Percentiles rank a stretch among this genome's conserved stretches.
phyloP scores from a whole-genome alignment of 2,888 invertebrate genomes.

The Gymnoscelis rufifasciata region DNA sequence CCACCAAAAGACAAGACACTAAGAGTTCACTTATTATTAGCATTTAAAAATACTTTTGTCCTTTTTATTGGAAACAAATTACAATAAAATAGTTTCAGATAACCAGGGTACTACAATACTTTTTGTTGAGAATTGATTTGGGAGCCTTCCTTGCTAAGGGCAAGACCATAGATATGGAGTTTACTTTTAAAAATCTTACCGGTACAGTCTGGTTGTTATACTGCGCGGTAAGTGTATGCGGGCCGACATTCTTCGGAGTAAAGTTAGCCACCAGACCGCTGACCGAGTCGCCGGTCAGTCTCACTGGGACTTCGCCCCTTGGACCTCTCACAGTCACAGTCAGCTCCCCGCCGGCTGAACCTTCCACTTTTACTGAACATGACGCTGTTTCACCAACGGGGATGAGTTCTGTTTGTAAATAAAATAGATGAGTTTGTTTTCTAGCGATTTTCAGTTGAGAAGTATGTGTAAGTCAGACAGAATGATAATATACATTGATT shows the following conservation, averaged over 20 bases:
- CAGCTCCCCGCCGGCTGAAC: conserved; percentile 86
- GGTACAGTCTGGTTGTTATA: conserved; percentile 93
- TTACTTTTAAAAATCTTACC: conserved; percentile 33
- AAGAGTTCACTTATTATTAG: neutral
- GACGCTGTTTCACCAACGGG: conserved; percentile 84
- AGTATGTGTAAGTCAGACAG: too few relatives aligned
- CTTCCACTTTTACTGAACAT: conserved; percentile 75
- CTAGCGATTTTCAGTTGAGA: too few relatives aligned
- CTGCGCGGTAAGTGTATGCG: conserved; percentile 93
- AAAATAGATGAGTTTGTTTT: too few relatives aligned
- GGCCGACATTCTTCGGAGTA: conserved; percentile 94
- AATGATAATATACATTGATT: too few relatives aligned
- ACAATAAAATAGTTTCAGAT: too few relatives aligned
- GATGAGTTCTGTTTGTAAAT: conserved; percentile 88
- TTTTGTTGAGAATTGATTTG: too few relatives aligned
- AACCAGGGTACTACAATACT: too few relatives aligned
- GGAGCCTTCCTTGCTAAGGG: too few relatives aligned
- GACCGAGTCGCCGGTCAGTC: conserved; percentile 92
- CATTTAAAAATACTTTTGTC: too few relatives aligned
- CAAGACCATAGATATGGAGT: neutral
- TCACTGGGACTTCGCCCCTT: conserved; percentile 90
- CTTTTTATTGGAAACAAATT: too few relatives aligned
- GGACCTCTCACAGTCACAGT: conserved; percentile 95
- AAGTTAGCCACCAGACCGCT: conserved; percentile 94
- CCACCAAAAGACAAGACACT: too few relatives aligned